These are phyloP conservation scores for Oxycera nigricornis DNA, from an alignment of 2,888 invertebrate genomes.

Conservation along the genomic window DNA sequence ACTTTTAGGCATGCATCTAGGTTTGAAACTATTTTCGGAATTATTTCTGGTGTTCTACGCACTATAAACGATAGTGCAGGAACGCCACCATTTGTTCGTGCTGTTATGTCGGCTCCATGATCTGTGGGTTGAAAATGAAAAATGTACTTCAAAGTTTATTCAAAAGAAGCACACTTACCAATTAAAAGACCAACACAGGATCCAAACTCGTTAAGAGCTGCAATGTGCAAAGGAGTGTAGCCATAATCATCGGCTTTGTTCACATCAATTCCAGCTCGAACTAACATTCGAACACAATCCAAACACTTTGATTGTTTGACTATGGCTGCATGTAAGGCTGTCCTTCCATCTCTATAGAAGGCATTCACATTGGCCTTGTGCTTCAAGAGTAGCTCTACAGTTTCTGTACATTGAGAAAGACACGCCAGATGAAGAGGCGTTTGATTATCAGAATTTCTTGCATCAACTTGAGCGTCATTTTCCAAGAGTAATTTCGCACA, in stretches of 20 bases:
- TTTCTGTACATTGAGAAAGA: constrained; percentile 79
- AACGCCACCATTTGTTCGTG: constrained; percentile 80
- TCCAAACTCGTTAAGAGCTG: constrained; percentile 83
- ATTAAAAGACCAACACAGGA: constrained; percentile 76
- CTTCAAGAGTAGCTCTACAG: constrained; percentile 73
- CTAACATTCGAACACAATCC: constrained; percentile 72
- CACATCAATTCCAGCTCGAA: constrained; percentile 73
- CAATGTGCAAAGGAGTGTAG: constrained; percentile 84
- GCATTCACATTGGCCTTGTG: constrained; percentile 71
- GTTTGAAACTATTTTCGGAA: constrained; percentile 74
- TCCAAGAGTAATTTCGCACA: constrained; percentile 77
- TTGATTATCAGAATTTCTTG: constrained; percentile 76
- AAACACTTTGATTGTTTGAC: constrained; percentile 74
- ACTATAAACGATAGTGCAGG: constrained; percentile 83
- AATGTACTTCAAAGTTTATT: too few species aligned
- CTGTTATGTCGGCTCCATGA: constrained; percentile 82
- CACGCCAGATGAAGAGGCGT: constrained; percentile 87
- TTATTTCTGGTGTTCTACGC: constrained; percentile 82
- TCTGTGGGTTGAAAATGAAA: constrained; percentile 57
- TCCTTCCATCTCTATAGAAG: constrained; percentile 76
- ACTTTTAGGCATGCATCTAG: constrained; percentile 79
- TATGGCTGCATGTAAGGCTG: constrained; percentile 81
- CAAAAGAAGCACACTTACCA: constrained; percentile 49
- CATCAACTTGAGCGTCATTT: constrained; percentile 78
- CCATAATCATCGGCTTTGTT: constrained; percentile 81